phyloP scores from a whole-genome alignment of 2,113 vertebrate species.

The Xiphophorus couchianus region DNA sequence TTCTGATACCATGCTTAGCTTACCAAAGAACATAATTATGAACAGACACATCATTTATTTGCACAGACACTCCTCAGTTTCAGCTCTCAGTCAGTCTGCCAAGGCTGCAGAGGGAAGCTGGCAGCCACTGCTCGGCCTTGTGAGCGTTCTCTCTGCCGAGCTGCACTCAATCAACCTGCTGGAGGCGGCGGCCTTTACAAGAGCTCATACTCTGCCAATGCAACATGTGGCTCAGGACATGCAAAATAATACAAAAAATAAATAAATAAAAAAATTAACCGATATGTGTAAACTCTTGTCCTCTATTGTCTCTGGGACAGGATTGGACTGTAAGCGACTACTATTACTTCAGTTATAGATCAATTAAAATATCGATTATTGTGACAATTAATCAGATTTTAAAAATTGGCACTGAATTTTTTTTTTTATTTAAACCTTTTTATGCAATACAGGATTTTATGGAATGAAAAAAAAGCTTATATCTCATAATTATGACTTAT shows the following conservation, averaged over 20 bases:
- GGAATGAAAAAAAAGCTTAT: no score
- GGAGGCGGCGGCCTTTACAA: conserved; percentile 22
- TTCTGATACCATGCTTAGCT: background rate
- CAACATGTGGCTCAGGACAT: background rate
- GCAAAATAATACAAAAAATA: background rate
- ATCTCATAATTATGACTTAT: no score
- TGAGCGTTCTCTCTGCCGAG: conserved; percentile 37
- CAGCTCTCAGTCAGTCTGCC: conserved; percentile 22
- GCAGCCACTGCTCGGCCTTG: conserved; percentile 33
- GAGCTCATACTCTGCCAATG: background rate
- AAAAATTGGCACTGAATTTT: no score
- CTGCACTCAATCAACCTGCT: conserved; percentile 51
- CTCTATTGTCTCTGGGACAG: no score
- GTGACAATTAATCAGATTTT: no score
- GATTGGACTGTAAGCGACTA: no score
- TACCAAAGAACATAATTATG: background rate
- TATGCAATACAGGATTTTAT: no score
- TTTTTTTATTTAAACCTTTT: no score
- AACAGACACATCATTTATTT: background rate
- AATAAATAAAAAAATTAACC: no score
- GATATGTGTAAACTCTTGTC: background rate
- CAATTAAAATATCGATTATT: no score
- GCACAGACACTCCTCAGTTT: background rate
- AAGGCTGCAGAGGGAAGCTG: conserved; percentile 51
- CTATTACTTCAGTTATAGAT: no score